A percentile compares a stretch with the other conserved stretches of the same genome.
These are phyloP conservation scores for Drosophila rellima DNA, from an alignment of 2,888 invertebrate species.

Conservation along the genomic window DNA sequence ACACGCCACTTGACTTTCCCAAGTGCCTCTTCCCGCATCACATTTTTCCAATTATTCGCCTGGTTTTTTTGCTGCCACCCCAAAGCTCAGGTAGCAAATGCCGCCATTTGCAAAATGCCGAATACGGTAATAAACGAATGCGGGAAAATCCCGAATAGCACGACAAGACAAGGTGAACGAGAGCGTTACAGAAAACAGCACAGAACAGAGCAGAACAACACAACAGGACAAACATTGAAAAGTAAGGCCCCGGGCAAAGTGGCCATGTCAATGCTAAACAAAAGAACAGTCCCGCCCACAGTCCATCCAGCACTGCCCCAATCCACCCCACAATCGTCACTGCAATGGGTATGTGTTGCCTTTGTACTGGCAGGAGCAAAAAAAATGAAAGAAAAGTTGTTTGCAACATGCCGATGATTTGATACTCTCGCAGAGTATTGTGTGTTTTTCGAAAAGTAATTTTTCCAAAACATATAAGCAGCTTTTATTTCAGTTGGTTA, in stretches of 20 bases:
- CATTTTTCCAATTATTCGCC: slow-evolving; percentile 74
- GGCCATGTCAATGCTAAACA: slow-evolving; percentile 84
- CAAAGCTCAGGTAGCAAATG: slow-evolving; percentile 52
- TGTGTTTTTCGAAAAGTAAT: too few species aligned
- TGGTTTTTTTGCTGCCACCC: neutral
- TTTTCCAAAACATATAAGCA: too few species aligned
- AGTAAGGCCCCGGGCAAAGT: slow-evolving; percentile 81
- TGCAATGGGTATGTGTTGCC: slow-evolving; percentile 38
- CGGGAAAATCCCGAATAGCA: slow-evolving; percentile 13
- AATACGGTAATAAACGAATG: slow-evolving; percentile 8
- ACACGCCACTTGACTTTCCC: slow-evolving; percentile 85
- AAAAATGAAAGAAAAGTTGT: neutral
- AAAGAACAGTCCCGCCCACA: slow-evolving; percentile 64
- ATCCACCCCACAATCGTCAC: slow-evolving; percentile 42
- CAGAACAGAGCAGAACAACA: slow-evolving; percentile 42
- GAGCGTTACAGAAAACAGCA: slow-evolving; percentile 36
- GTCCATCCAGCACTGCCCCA: slow-evolving; percentile 6
- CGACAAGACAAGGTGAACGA: slow-evolving; percentile 41
- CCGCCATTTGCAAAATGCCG: slow-evolving; percentile 72
- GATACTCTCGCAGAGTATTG: too few species aligned
- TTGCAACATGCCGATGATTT: neutral
- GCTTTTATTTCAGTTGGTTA: too few species aligned
- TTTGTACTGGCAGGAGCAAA: slow-evolving; percentile 25
- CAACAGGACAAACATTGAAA: slow-evolving; percentile 71
- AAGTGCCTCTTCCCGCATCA: slow-evolving; percentile 65